Base-by-base conservation (phyloP, 1,140 invertebrate species). In the Marisa cornuarietis region DNA sequence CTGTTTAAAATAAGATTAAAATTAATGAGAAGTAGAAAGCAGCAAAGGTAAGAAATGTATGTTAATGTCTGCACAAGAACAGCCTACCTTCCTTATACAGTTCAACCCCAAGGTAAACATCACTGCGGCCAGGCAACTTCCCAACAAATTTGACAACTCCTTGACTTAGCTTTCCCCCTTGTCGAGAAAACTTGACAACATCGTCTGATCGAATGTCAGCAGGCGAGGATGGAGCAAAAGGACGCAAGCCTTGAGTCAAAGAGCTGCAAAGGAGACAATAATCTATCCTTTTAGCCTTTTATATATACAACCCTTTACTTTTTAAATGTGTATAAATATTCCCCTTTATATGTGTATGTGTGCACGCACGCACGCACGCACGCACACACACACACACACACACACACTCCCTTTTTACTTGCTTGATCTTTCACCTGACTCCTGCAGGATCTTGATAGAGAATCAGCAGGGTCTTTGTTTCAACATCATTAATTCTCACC, bases 61-160 rank as follows among this genome's bases (percentile, higher is more conserved):
- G 31, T 42, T 42, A 42, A 11, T 58, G 54, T 58, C 54, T 58
- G 54, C 16, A 58, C 11, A 54, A 14, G 52, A 54, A 54, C 8
- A 65, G 72, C 84, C 79, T 81, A 89, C 89, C 89, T 87, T 91
- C 88, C 83, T 88, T 87, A 75, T 91, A 88, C 9, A 91, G 82
- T 80, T 91, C 90, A n/a, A 91, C 84, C 10, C 91, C 91, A 13
- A 90, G 83, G 82, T 90, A 91, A 49, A 84, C 85, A 76, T 91
- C 90, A 75, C 85, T 87, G 42, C 88, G 83, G 11, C 88, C 88
- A 49, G 90, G 90, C 14, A 91, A 85, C 78, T 89, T 90, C 10
- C 91, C 91, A 24, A 91, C 86, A 82, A 86, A 91, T 77, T 89
- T 90, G 10, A 91, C 88, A 20, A 81, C 77, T 9, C 91, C 91